Evolutionary conservation across 2,797 vertebrate species (phyloP).

Genomic region (Dendrocincla fuliginosa): DNA sequence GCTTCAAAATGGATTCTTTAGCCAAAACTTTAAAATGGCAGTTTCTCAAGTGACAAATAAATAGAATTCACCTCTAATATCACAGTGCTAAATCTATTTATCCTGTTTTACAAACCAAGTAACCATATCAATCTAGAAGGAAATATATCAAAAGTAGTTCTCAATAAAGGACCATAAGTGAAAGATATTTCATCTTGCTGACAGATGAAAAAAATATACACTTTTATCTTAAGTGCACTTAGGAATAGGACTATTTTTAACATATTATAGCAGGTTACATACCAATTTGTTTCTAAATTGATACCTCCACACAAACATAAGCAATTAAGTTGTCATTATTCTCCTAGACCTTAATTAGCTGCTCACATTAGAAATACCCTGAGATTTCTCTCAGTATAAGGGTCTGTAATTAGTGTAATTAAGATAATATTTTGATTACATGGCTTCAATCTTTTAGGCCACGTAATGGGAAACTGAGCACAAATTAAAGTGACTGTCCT

Average conservation of each 20-base stretch:
- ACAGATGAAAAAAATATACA: neutral
- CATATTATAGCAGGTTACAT: constrained; percentile 11
- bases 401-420: constrained; percentile 74
- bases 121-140: neutral
- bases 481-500: constrained; percentile 4
- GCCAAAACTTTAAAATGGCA: neutral
- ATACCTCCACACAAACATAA: constrained; percentile 59
- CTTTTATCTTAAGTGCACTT: constrained; percentile 36
- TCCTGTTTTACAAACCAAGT: neutral
- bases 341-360: constrained; percentile 73
- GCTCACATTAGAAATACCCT: constrained; percentile 65
- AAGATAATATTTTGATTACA: constrained; percentile 72
- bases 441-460: constrained; percentile 53
- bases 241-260: constrained; percentile 3
- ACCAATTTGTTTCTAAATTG: constrained; percentile 59
- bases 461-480: constrained; percentile 24
- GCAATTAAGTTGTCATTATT: constrained; percentile 62
- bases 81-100: neutral
- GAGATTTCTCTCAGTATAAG: constrained; percentile 47
- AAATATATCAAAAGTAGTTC: neutral
- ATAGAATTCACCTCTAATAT: neutral
- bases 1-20: neutral
- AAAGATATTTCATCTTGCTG: constrained; percentile 21
- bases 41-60: neutral
- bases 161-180: neutral